These are phyloP conservation scores for Drosophila carrolli DNA, from an alignment of 1,140 invertebrate genomes.

Conservation along the genomic window DNA sequence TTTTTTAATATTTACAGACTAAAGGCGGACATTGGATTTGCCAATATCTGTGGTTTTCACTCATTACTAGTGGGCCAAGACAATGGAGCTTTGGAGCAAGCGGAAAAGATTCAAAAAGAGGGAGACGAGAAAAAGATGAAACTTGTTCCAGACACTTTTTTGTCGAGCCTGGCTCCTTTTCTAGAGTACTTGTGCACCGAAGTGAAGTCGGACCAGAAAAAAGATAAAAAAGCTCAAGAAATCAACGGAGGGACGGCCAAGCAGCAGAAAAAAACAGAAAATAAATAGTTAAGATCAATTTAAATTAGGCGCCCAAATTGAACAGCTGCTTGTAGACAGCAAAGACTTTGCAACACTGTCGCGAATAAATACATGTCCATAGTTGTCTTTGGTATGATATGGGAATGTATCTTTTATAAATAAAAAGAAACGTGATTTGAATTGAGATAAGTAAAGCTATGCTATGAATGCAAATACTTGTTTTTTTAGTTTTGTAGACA, in stretches of 20 bases:
- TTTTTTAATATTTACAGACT: conserved; percentile 21
- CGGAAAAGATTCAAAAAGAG: conserved; percentile 21
- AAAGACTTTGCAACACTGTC: neutral
- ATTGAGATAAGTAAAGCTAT: neutral
- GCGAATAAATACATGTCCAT: neutral
- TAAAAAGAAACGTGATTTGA: neutral
- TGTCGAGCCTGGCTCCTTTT: conserved; percentile 21
- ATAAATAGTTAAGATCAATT: neutral
- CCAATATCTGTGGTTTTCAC: conserved; percentile 55
- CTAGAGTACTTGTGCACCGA: conserved; percentile 12
- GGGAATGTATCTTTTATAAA: neutral
- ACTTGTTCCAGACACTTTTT: conserved; percentile 49
- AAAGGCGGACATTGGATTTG: conserved; percentile 54
- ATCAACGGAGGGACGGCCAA: neutral
- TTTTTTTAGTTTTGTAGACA: neutral
- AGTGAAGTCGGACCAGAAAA: neutral
- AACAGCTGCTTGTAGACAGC: neutral
- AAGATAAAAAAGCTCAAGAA: neutral
- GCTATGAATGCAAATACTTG: too few relatives aligned
- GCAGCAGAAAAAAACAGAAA: neutral
- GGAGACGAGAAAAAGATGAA: conserved; percentile 18
- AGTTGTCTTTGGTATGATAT: neutral
- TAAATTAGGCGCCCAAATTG: neutral
- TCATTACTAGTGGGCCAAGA: conserved; percentile 58
- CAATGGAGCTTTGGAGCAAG: conserved; percentile 23